Evolutionary conservation across 2,797 vertebrate species (phyloP), one percentile per base, ranked within the genome.

Genomic region (Nyctalus aviator): DNA sequence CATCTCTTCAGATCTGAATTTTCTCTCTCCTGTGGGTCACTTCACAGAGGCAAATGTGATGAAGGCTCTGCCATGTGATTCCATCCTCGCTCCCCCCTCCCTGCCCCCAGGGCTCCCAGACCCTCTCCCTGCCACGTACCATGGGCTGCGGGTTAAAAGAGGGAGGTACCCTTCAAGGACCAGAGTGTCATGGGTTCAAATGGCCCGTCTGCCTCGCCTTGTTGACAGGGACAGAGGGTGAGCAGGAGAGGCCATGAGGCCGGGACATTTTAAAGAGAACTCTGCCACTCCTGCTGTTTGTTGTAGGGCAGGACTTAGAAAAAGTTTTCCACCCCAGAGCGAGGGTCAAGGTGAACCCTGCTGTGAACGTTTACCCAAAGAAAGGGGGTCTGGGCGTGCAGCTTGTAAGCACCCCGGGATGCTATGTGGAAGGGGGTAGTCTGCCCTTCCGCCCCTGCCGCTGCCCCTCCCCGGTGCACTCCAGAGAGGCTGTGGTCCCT

Each of bases 1-100:
- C 71, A 87, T 92, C 90, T 97, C 94, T 75, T 82, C 81, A 69
- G 1, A 2, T 91, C 72, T 68, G 87, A 95, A 75, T 96, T 68
- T 95, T 92, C 97, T 95, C 92, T 75, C 88, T 95, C 53, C 46
- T 59, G 83, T 72, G 96, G 86, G 91, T 97, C 87, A 83, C 5
- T 78, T 94, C 41, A 8, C 30, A 57, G 71, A 92, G 59, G 14
- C 30, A 78, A 55, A 18, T 62, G 87, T 48, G 32, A 44, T 1
- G 13, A 68, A 53, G 21, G 21, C 46, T 78, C 25, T 17, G 3
- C 32, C 78, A 71, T 17, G 37, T 21, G 44, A 15, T 88, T 78
- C 35, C 25, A 10, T 30, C 46, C 2, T 4, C 27, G 13, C 2
- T 41, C 13, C 21, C 13, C 13, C 50, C 6, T 23, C 57, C 57